Percentiles rank a stretch among this genome's conserved stretches.
Conservation (phyloP, 2,797 vertebrate species). For the Dicrostonyx torquatus region DNA sequence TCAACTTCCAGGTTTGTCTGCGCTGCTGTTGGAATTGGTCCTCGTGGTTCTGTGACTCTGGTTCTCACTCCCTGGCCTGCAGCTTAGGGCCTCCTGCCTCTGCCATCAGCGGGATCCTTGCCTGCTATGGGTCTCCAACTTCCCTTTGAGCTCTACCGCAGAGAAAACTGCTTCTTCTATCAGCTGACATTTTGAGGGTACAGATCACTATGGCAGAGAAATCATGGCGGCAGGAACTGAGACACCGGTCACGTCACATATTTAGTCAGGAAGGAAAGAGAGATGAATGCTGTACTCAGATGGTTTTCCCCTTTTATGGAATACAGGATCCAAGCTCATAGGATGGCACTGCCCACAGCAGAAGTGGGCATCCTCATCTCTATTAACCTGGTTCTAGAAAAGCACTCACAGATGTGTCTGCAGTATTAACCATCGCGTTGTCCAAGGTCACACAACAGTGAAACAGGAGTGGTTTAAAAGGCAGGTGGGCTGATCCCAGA, state of each 20-base stretch:
- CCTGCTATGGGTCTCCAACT: neutral
- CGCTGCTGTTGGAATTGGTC: neutral
- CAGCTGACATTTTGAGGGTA: too few relatives aligned
- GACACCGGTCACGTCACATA: neutral
- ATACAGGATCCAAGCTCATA: neutral
- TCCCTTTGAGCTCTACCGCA: neutral
- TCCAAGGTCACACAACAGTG: neutral
- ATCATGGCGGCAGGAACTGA: too few relatives aligned
- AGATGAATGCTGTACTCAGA: neutral
- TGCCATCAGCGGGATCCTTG: neutral
- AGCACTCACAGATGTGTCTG: neutral
- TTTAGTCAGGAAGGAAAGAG: neutral
- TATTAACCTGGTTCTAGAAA: neutral
- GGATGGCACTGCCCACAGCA: neutral
- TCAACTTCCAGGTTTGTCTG: neutral
- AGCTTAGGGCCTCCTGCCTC: neutral
- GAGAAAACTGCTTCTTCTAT: conserved; percentile 11
- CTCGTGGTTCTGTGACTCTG: neutral
- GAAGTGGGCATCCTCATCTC: neutral
- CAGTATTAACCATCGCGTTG: too few relatives aligned
- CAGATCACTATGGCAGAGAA: neutral
- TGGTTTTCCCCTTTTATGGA: neutral
- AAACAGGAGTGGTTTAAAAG: neutral
- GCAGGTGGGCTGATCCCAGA: neutral
- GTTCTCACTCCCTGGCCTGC: neutral